Conservation (phyloP, 2,888 invertebrate species). For the Nymphalis urticae region DNA sequence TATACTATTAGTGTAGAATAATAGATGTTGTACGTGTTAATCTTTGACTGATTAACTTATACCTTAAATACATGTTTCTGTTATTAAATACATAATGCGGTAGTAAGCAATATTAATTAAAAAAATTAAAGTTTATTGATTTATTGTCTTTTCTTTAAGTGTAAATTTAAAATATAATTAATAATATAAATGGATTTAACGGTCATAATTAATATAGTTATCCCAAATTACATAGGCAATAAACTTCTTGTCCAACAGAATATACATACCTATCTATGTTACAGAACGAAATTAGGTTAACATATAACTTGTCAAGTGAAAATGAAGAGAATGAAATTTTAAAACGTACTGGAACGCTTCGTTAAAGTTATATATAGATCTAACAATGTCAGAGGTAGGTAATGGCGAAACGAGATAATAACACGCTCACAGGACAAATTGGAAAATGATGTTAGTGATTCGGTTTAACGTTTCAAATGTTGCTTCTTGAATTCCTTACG, state of each 20-base stretch:
- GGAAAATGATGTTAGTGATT: constrained; percentile 35
- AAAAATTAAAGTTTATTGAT: too few relatives aligned
- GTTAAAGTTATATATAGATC: constrained; percentile 37
- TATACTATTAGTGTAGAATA: too few relatives aligned
- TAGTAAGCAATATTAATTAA: too few relatives aligned
- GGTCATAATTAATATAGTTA: too few relatives aligned
- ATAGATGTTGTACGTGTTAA: too few relatives aligned
- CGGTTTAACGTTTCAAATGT: constrained; percentile 13
- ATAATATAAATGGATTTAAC: too few relatives aligned
- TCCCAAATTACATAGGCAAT: not conserved
- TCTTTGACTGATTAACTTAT: too few relatives aligned
- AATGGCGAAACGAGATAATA: constrained; percentile 37
- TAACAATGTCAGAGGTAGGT: constrained; percentile 30
- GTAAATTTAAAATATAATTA: too few relatives aligned
- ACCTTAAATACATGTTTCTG: too few relatives aligned
- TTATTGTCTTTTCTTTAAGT: too few relatives aligned
- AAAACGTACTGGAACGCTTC: constrained; percentile 26
- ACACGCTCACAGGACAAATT: constrained; percentile 35
- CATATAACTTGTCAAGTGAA: constrained; percentile 21
- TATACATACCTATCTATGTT: not conserved
- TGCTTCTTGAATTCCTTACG: constrained; percentile 31
- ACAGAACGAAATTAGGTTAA: constrained; percentile 22
- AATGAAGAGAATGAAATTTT: constrained; percentile 22
- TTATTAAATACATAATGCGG: too few relatives aligned
- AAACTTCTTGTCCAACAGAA: not conserved